Evolutionary conservation across 2,113 vertebrate genomes (phyloP).

Genomic region (Sciurus niger): DNA sequence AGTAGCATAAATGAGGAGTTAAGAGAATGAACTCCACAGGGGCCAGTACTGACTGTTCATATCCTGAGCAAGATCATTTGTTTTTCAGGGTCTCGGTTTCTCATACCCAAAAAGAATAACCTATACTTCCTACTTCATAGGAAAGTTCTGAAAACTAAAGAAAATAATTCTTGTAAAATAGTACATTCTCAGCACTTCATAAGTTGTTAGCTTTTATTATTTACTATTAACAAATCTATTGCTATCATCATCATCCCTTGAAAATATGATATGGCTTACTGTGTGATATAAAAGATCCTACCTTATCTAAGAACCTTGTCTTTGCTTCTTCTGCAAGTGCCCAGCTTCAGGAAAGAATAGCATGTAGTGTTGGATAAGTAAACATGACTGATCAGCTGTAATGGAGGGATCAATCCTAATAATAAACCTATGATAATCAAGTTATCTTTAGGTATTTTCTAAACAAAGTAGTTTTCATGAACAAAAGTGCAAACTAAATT

Average conservation of each 20-base stretch:
- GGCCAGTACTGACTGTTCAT: neutral
- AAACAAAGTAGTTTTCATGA: constrained; percentile 25
- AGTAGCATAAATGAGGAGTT: neutral
- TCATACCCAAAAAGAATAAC: neutral
- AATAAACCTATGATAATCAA: neutral
- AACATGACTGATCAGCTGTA: neutral
- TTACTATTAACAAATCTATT: neutral
- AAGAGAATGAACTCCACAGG: neutral
- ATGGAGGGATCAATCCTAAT: neutral
- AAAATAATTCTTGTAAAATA: constrained; percentile 10
- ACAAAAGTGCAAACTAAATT: neutral
- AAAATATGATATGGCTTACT: neutral
- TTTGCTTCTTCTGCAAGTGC: neutral
- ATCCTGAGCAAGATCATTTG: neutral
- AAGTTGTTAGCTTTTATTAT: neutral
- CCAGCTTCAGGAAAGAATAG: neutral
- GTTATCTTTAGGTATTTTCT: neutral
- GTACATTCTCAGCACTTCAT: neutral
- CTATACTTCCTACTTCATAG: neutral
- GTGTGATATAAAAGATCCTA: neutral
- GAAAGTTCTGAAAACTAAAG: neutral
- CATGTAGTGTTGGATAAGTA: neutral
- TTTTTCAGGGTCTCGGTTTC: neutral
- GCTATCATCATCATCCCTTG: neutral
- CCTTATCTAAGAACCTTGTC: neutral